Evolutionary conservation across 2,888 invertebrate species (phyloP).

Genomic region (Drosophila meridionalis): DNA sequence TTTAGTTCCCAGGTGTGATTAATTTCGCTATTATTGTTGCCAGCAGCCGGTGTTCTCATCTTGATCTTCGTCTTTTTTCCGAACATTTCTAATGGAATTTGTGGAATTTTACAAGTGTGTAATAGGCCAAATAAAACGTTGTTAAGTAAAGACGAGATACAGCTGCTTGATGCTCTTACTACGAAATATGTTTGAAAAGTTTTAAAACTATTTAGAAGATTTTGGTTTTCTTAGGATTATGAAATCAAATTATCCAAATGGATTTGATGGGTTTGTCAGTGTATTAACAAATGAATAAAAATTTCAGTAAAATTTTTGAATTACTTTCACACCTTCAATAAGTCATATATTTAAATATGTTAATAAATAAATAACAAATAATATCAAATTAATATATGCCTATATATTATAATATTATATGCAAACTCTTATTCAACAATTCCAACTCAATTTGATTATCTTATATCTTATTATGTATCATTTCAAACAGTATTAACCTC

Average conservation of each 20-base stretch:
- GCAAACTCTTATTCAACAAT: too few species aligned
- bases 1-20: constrained; percentile 77
- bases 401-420: too few species aligned
- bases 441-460: too few species aligned
- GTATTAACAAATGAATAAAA: background rate
- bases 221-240: too few species aligned
- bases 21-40: constrained; percentile 67
- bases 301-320: background rate
- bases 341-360: background rate
- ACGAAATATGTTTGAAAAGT: too few species aligned
- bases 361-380: background rate
- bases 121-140: background rate
- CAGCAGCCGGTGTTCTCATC: background rate
- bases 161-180: too few species aligned
- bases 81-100: constrained; percentile 26
- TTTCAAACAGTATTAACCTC: too few species aligned
- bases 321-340: background rate
- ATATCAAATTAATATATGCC: too few species aligned
- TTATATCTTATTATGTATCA: too few species aligned
- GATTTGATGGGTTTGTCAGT: background rate
- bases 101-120: background rate
- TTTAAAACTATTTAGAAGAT: too few species aligned
- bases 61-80: background rate
- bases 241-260: background rate
- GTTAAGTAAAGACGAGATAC: too few species aligned